Evolutionary conservation across 2,113 vertebrate species (phyloP), one percentile per base, ranked within the genome.

Genomic region (Dendrocopos noguchii): DNA sequence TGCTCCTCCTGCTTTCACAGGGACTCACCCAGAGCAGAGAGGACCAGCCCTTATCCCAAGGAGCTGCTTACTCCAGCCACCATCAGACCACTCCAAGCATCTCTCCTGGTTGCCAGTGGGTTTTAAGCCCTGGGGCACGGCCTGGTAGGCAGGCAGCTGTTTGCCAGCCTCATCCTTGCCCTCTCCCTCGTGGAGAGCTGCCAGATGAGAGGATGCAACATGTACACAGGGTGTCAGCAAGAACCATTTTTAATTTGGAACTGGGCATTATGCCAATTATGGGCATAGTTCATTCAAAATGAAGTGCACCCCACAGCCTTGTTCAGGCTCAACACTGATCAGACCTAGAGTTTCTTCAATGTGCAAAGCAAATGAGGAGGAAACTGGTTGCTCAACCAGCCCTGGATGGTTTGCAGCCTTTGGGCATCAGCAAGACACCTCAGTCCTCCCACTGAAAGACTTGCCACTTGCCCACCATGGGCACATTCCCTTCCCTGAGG

Each of bases 241-340:
- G 31, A 85, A 36, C 4, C 34, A 4, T 80, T 95, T 95, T 94
- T 93, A 94, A 55, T 95, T 76, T 36, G 39, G 29, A 55, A 70
- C 3, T n/a, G 29, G 29, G 60, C n/a, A n/a, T n/a, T n/a, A n/a
- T n/a, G n/a, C 67, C 68, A 91, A 70, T 29, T 16, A 27, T 0
- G 28, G 8, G 14, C 85, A 33, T 27, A 1, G 34, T 21, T 33
- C 31, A 39, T 77, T 80, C 66, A 4, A 92, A 88, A 44, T 61
- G 1, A 91, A 60, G 76, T 29, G 19, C 15, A n/a, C 59, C 53
- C 72, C 21, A 9, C 4, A 12, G 29, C 82, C n/a, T 77, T 46
- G 34, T 73, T n/a, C 59, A 36, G 9, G 29, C 27, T 73, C 71
- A 60, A 66, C 27, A 52, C 3, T 9, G 25, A 72, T 72, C 27